Conservation (phyloP, 1,140 invertebrate species). For the Anagrus nilaparvatae region DNA sequence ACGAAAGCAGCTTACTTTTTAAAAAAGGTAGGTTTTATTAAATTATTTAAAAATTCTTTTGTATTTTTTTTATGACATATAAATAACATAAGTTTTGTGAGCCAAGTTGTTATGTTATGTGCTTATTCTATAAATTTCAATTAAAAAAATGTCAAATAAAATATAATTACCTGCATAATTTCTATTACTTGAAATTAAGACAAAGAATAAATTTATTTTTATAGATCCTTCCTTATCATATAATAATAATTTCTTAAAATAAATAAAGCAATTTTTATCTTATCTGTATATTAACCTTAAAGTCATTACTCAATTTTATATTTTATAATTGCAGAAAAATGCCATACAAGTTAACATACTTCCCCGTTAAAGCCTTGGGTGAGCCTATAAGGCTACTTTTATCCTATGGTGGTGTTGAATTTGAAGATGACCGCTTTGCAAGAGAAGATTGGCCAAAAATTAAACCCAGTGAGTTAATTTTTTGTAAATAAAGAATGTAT, state of each 20-base stretch:
- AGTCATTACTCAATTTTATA: neutral
- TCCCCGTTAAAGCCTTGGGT: slow-evolving; percentile 55
- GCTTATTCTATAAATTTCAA: no score
- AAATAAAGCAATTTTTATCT: neutral
- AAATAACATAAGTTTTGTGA: no score
- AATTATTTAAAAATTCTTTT: no score
- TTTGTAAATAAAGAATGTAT: no score
- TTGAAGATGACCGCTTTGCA: slow-evolving; percentile 57
- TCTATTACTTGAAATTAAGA: neutral
- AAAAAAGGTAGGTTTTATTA: no score
- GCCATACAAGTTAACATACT: slow-evolving; percentile 57
- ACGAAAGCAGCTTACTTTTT: no score
- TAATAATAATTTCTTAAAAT: neutral
- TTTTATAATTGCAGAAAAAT: slow-evolving; percentile 24
- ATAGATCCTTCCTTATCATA: neutral
- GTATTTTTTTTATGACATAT: no score
- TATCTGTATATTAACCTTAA: neutral
- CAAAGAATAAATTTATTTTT: neutral
- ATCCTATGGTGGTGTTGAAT: slow-evolving; percentile 55
- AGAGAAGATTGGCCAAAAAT: slow-evolving; percentile 47
- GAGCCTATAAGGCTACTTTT: slow-evolving; percentile 66
- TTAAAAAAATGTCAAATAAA: neutral
- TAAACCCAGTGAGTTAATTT: slow-evolving; percentile 39
- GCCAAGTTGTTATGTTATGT: no score
- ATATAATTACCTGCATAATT: neutral